phyloP scores from a whole-genome alignment of 2,113 vertebrate genomes.

The Pionites leucogaster region DNA sequence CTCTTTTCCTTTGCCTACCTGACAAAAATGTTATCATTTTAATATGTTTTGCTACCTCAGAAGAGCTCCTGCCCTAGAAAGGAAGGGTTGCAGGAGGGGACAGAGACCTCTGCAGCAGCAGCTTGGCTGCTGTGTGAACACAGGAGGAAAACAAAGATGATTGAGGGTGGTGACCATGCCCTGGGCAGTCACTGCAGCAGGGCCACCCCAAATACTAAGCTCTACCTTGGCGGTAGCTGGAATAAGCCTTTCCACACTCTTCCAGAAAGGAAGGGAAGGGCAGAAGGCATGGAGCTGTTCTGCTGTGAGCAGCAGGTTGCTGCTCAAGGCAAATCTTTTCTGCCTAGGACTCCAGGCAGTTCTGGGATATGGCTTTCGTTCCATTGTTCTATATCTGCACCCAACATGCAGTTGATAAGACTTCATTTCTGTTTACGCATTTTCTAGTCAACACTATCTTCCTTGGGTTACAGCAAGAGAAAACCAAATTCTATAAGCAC shows the following conservation, averaged over 20 bases:
- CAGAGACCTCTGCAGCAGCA: background rate
- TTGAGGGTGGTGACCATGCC: background rate
- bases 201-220: background rate
- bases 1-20: background rate
- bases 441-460: background rate
- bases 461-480: background rate
- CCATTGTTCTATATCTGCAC: background rate
- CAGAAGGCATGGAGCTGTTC: accelerated
- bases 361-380: background rate
- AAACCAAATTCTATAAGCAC: background rate
- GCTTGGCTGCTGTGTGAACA: background rate
- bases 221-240: background rate
- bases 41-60: background rate
- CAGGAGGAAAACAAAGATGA: background rate
- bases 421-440: background rate
- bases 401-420: background rate
- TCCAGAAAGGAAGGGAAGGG: background rate
- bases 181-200: background rate
- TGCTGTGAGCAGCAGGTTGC: background rate
- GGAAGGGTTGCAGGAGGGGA: background rate
- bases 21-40: background rate
- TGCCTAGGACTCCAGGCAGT: background rate
- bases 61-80: background rate
- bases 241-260: background rate
- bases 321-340: background rate